A percentile compares a stretch with the other conserved stretches of the same genome.
phyloP scores from a whole-genome alignment of 2,888 invertebrate species.

The Margaritifera margaritifera region DNA sequence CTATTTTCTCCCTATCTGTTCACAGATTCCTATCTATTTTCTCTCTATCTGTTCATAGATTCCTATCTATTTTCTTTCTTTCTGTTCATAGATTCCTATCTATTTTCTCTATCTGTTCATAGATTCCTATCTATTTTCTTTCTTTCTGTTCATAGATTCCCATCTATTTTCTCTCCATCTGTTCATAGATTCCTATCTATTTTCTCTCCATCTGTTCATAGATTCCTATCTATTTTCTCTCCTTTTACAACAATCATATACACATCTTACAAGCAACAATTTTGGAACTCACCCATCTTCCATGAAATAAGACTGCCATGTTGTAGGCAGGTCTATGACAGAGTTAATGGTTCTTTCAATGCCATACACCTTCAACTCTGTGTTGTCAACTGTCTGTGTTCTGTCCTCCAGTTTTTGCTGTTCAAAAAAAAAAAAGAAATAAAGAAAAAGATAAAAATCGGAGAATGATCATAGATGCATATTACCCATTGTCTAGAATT shows the following conservation, averaged over 20 bases:
- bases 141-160: background rate
- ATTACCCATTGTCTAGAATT: too few species aligned
- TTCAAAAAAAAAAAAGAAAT: slow-evolving; percentile 6
- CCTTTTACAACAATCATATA: too few species aligned
- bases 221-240: too few species aligned
- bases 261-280: background rate
- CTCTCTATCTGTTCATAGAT: background rate
- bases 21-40: too few species aligned
- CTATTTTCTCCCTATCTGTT: background rate
- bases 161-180: background rate
- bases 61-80: background rate
- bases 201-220: background rate
- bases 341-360: slow-evolving; percentile 71
- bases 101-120: background rate
- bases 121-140: too few species aligned
- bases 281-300: slow-evolving; percentile 64
- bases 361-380: slow-evolving; percentile 66
- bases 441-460: background rate
- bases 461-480: too few species aligned
- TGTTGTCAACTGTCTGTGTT: slow-evolving; percentile 64
- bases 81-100: too few species aligned
- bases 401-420: slow-evolving; percentile 64
- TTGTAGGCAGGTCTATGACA: slow-evolving; percentile 65
- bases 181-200: too few species aligned
- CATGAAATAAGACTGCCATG: slow-evolving; percentile 72